These are phyloP conservation scores for Sebastes matsubarae DNA, from an alignment of 2,797 vertebrate species.

Conservation along the genomic window DNA sequence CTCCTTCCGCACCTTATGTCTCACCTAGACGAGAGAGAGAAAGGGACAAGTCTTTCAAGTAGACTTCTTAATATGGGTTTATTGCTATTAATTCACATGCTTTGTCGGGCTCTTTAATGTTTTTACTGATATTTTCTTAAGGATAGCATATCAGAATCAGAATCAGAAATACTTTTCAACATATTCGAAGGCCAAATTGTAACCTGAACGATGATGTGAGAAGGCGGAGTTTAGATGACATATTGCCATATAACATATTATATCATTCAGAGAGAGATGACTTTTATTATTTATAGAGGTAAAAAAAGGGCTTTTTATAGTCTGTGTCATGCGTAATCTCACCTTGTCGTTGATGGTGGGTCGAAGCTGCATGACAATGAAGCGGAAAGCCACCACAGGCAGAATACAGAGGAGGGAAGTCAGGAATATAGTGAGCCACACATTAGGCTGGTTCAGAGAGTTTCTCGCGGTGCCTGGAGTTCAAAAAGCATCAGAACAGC, in stretches of 20 bases:
- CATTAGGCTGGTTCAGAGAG: constrained; percentile 87
- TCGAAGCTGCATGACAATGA: constrained; percentile 82
- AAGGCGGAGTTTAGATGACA: neutral
- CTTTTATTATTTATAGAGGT: too few relatives aligned
- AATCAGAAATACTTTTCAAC: too few relatives aligned
- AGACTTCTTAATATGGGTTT: neutral
- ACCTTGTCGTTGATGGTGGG: constrained; percentile 90
- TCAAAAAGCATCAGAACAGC: neutral
- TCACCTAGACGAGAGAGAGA: constrained; percentile 78
- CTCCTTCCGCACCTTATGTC: constrained; percentile 81
- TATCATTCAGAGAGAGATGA: neutral
- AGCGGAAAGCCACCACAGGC: constrained; percentile 86
- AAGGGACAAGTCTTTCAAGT: neutral
- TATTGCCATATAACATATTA: neutral
- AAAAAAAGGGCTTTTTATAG: neutral
- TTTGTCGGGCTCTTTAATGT: neutral
- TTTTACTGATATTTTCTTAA: neutral
- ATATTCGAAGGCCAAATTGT: neutral
- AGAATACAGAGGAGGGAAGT: constrained; percentile 86
- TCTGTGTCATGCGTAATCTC: neutral
- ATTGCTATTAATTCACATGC: neutral
- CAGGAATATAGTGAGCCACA: constrained; percentile 91
- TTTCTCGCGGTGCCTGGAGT: constrained; percentile 89
- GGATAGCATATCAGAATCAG: neutral
- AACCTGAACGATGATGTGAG: neutral